Evolutionary conservation across 2,113 vertebrate genomes (phyloP).

Genomic region (Anolis carolinensis): DNA sequence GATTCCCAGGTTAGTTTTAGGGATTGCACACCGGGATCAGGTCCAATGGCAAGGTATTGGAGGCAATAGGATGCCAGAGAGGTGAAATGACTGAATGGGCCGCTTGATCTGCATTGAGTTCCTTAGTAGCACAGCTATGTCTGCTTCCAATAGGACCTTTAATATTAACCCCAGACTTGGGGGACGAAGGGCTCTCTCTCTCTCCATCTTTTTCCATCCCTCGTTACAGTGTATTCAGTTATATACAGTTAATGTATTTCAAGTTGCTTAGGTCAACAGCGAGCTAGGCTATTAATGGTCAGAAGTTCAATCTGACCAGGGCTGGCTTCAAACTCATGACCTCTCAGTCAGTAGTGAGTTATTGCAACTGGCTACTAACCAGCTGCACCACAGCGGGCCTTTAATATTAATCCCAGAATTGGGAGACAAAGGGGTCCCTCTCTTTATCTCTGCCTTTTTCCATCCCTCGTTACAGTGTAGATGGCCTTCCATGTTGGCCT

Average conservation of each 20-base stretch:
- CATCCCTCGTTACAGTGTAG: neutral
- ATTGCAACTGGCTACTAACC: too few species aligned
- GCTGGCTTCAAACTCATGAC: too few species aligned
- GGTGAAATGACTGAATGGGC: rapidly evolving
- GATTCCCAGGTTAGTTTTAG: neutral
- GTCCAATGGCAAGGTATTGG: rapidly evolving
- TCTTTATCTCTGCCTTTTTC: rapidly evolving
- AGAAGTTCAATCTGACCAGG: too few species aligned
- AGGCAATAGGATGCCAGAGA: too few species aligned
- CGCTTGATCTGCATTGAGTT: neutral
- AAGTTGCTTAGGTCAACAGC: too few species aligned
- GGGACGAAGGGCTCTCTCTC: neutral
- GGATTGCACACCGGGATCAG: neutral
- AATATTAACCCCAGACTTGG: rapidly evolving
- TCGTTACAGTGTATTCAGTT: neutral
- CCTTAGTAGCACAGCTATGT: neutral
- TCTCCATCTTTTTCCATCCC: rapidly evolving
- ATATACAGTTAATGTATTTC: too few species aligned
- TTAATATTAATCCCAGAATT: rapidly evolving
- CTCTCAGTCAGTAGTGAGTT: too few species aligned
- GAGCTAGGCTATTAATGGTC: too few species aligned
- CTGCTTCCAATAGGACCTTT: rapidly evolving
- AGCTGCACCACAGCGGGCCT: too few species aligned
- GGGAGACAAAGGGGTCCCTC: neutral
- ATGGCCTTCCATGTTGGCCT: rapidly evolving